Percentiles rank a stretch among this genome's conserved stretches.
These are phyloP conservation scores for Seriola rivoliana DNA, from an alignment of 2,113 vertebrate genomes.

Conservation along the genomic window DNA sequence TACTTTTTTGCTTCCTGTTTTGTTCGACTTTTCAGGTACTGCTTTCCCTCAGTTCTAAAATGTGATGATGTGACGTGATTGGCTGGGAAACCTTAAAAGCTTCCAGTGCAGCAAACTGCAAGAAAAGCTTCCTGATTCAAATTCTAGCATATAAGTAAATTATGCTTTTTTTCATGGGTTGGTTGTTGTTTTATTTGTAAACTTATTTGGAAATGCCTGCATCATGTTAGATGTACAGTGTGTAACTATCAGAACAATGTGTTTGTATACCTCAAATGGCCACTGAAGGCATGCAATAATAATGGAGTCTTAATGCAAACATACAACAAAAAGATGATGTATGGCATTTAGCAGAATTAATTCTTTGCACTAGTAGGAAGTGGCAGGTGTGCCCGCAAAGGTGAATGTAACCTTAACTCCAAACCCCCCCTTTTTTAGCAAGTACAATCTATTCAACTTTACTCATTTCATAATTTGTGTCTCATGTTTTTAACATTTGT, in stretches of 20 bases:
- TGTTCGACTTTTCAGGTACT: neutral
- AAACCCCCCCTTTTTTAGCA: constrained; percentile 34
- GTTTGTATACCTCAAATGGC: constrained; percentile 72
- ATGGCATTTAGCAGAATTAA: constrained; percentile 34
- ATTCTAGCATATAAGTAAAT: neutral
- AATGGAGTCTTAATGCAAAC: constrained; percentile 70
- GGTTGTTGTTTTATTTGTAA: neutral
- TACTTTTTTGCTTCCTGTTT: neutral
- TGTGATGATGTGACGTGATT: constrained; percentile 26
- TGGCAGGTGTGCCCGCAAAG: constrained; percentile 47
- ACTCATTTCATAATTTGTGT: constrained; percentile 32
- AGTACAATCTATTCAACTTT: constrained; percentile 70
- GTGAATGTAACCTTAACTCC: constrained; percentile 67
- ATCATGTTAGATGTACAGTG: constrained; percentile 11
- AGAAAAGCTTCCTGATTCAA: neutral
- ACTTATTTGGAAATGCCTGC: neutral
- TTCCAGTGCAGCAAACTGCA: constrained; percentile 5
- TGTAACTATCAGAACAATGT: constrained; percentile 23
- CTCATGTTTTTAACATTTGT: constrained; percentile 53
- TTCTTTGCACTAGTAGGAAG: constrained; percentile 72
- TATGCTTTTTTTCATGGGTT: constrained; percentile 13
- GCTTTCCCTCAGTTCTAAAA: constrained; percentile 3
- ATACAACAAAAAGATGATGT: neutral
- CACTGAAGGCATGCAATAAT: constrained; percentile 69
- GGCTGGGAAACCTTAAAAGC: neutral